Conservation (phyloP, 2,113 vertebrate species). For the Orientallactaga bullata region DNA sequence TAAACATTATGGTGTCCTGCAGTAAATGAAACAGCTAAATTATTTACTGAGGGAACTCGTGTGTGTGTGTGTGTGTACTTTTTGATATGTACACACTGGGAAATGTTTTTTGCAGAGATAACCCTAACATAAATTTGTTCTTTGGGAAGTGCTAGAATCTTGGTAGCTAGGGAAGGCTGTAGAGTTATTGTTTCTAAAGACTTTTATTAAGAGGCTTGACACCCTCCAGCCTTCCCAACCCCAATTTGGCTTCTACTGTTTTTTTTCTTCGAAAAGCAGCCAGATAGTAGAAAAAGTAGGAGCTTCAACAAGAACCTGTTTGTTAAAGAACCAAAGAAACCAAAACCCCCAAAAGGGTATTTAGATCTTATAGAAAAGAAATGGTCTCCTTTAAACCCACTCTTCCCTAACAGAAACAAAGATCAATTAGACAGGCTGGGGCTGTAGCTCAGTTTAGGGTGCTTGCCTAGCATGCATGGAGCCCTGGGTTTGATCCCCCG, state of each 20-base stretch:
- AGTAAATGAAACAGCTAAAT: background rate
- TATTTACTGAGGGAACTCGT: background rate
- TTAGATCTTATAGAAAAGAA: too few species aligned
- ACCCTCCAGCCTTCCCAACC: background rate
- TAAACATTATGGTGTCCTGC: background rate
- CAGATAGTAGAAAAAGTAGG: background rate
- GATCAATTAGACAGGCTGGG: background rate
- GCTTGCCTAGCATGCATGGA: too few species aligned
- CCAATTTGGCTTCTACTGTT: background rate
- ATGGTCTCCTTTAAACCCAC: background rate
- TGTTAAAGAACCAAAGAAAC: too few species aligned
- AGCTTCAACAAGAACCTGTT: background rate
- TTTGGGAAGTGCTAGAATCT: background rate
- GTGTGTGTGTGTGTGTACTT: background rate
- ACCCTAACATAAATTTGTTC: background rate
- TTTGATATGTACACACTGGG: background rate
- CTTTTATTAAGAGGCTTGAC: background rate
- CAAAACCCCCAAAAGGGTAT: too few species aligned
- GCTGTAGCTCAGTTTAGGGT: too few species aligned
- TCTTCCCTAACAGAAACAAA: background rate
- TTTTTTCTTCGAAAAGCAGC: conserved; percentile 30
- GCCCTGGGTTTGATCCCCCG: too few species aligned
- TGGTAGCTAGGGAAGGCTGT: background rate
- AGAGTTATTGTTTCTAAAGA: too few species aligned
- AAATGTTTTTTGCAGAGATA: background rate